phyloP scores from a whole-genome alignment of 1,140 invertebrate species.

The Bradynema listronoti region DNA sequence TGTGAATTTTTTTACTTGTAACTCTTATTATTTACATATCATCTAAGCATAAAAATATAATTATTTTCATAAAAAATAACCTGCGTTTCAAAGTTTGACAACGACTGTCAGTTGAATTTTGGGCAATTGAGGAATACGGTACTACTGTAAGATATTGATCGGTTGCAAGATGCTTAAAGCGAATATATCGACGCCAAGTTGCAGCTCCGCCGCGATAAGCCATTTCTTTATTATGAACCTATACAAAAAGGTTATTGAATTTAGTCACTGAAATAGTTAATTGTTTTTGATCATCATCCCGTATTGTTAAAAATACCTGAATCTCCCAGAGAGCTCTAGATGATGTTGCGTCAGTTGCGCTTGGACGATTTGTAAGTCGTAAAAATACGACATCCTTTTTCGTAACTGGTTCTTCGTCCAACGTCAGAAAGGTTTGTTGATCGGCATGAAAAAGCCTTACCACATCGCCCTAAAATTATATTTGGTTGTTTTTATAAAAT shows the following conservation, averaged over 20 bases:
- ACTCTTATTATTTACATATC: not conserved
- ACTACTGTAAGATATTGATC: slow-evolving; percentile 66
- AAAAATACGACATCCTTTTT: slow-evolving; percentile 59
- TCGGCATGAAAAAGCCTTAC: slow-evolving; percentile 97
- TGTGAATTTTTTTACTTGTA: slow-evolving; percentile 3
- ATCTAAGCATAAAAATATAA: not conserved
- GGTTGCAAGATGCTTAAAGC: slow-evolving; percentile 96
- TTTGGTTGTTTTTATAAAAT: slow-evolving; percentile 1
- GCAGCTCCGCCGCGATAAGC: slow-evolving; percentile 92
- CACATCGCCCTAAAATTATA: slow-evolving; percentile 72
- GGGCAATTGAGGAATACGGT: slow-evolving; percentile 59
- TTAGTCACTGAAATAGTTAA: not conserved
- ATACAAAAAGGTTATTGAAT: no score
- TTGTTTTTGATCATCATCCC: slow-evolving; percentile 6
- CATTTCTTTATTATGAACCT: slow-evolving; percentile 88
- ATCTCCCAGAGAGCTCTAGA: slow-evolving; percentile 99
- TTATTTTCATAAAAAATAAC: not conserved
- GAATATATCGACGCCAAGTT: slow-evolving; percentile 92
- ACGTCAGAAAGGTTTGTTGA: slow-evolving; percentile 96
- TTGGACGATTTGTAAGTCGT: slow-evolving; percentile 71
- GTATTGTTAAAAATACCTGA: slow-evolving; percentile 65
- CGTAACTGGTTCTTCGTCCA: slow-evolving; percentile 83
- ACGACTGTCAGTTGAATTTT: slow-evolving; percentile 24
- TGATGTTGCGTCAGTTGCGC: slow-evolving; percentile 91
- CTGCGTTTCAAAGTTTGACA: slow-evolving; percentile 23